Evolutionary conservation across 2,113 vertebrate genomes (phyloP).

Genomic region (Carettochelys insculpta): DNA sequence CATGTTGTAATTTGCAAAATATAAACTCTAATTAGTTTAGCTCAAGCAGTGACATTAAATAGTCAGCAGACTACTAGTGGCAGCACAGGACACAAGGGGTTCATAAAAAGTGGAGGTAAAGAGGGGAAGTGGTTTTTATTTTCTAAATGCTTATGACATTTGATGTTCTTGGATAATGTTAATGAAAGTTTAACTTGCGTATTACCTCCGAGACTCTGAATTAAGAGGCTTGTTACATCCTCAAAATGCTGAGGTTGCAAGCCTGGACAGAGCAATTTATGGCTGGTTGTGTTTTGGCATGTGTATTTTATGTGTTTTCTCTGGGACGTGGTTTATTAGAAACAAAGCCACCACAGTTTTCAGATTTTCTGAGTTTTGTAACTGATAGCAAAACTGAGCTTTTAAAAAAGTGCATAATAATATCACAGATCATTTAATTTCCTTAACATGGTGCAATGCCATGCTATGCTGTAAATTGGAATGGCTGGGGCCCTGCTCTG

Average conservation of each 20-base stretch:
- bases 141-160: not conserved
- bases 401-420: not conserved
- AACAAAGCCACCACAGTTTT: not conserved
- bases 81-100: not conserved
- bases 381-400: not conserved
- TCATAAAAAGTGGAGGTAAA: not conserved
- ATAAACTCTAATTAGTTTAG: conserved; percentile 67
- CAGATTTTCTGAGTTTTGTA: not conserved
- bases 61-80: not conserved
- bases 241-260: conserved; percentile 36
- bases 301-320: not conserved
- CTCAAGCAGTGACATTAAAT: conserved; percentile 2
- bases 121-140: not conserved
- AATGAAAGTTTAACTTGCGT: not conserved
- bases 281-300: conserved; percentile 57
- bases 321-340: not conserved
- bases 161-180: not conserved
- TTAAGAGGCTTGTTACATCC: not conserved
- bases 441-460: not conserved
- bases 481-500: not conserved
- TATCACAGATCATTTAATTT: fast-evolving
- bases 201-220: not conserved
- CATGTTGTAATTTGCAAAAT: conserved; percentile 52
- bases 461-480: not conserved
- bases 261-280: conserved; percentile 38